These are phyloP conservation scores for Pangasius macronema DNA, from an alignment of 2,797 vertebrate species.

Conservation along the genomic window DNA sequence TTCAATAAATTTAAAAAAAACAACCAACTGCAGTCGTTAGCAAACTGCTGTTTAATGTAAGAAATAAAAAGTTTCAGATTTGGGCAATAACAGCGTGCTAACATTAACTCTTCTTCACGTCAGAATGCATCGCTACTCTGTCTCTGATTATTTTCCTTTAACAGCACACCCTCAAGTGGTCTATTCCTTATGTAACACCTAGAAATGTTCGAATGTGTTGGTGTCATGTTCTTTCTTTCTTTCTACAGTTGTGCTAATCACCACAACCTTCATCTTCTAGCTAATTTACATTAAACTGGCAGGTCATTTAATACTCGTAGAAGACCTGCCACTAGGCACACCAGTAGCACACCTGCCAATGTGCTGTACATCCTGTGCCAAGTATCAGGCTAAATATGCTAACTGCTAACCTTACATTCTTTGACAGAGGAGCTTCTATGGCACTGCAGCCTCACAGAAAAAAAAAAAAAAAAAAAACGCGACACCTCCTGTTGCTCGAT, in stretches of 20 bases:
- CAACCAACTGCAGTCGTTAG: neutral
- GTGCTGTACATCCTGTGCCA: neutral
- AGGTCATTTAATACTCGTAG: slow-evolving; percentile 1
- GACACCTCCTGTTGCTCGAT: neutral
- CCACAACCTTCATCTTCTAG: neutral
- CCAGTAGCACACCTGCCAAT: neutral
- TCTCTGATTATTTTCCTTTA: neutral
- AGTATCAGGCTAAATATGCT: slow-evolving; percentile 6
- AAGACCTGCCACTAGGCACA: neutral
- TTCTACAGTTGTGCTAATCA: neutral
- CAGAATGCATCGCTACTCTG: neutral
- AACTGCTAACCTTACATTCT: neutral
- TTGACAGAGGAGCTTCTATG: too few species aligned
- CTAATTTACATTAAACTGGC: neutral
- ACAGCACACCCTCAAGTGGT: neutral
- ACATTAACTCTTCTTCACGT: neutral
- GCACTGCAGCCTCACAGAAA: neutral
- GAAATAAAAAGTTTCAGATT: neutral
- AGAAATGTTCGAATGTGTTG: neutral
- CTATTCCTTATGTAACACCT: neutral
- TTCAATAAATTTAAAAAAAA: neutral
- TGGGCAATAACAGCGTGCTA: neutral
- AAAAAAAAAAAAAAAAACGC: neutral
- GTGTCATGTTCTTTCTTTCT: neutral
- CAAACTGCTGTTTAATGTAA: too few species aligned